A percentile compares a stretch with the other conserved stretches of the same genome.
phyloP scores from a whole-genome alignment of 2,888 invertebrate genomes.

The Caenorhabditis angaria region DNA sequence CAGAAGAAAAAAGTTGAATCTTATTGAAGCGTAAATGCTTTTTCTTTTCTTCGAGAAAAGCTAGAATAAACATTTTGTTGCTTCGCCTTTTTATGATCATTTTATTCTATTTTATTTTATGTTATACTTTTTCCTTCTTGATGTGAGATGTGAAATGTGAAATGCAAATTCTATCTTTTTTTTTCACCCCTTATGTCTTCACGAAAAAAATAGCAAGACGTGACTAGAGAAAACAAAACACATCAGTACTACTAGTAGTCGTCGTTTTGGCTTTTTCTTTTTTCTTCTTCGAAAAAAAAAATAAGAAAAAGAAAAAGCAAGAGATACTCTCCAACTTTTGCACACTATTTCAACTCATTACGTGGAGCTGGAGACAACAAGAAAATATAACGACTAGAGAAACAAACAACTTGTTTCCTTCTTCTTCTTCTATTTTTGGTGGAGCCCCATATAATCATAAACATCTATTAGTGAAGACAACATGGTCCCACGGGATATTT shows the following conservation, averaged over 20 bases:
- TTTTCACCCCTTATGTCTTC: background rate
- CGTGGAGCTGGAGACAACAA: slow-evolving; percentile 5
- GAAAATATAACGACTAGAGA: background rate
- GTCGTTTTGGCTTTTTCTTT: background rate
- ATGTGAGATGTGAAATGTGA: background rate
- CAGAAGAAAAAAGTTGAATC: too few relatives aligned
- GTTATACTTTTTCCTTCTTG: background rate
- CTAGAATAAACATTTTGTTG: background rate
- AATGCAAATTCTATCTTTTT: background rate
- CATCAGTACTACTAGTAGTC: slow-evolving; percentile 6
- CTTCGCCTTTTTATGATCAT: background rate
- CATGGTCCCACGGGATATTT: background rate
- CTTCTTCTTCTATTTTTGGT: background rate
- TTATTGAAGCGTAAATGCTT: background rate
- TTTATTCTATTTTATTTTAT: background rate
- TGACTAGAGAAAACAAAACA: slow-evolving; percentile 11
- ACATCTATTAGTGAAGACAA: background rate
- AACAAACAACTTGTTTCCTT: background rate
- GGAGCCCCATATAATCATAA: background rate
- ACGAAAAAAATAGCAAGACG: background rate
- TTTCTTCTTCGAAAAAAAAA: background rate
- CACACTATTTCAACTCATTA: slow-evolving; percentile 18
- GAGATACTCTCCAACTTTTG: slow-evolving; percentile 3
- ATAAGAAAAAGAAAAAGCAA: slow-evolving; percentile 16
- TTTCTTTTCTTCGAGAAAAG: background rate